These are phyloP conservation scores for Acanthiza pusilla DNA, from an alignment of 2,797 vertebrate genomes.

Conservation along the genomic window DNA sequence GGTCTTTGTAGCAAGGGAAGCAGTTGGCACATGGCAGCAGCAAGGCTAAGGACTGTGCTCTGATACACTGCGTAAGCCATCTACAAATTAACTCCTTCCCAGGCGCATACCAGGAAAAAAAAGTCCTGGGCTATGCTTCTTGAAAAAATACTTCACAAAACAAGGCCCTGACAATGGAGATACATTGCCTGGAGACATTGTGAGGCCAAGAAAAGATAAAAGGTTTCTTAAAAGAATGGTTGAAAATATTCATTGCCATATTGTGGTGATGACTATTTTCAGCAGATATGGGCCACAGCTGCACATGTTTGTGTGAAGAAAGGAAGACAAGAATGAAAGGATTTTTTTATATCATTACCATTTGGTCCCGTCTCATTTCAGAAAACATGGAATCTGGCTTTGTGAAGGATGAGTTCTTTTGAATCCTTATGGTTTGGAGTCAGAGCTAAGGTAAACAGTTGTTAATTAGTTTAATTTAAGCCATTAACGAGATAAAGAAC, in stretches of 20 bases:
- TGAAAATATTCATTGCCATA: constrained; percentile 51
- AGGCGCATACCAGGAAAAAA: not conserved
- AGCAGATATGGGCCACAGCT: constrained; percentile 53
- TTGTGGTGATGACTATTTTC: constrained; percentile 48
- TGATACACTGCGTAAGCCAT: not conserved
- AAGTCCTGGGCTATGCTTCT: not conserved
- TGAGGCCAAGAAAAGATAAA: constrained; percentile 55
- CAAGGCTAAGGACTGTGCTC: not conserved
- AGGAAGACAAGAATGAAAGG: constrained; percentile 42
- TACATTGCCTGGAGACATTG: constrained; percentile 13
- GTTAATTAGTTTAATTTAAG: not conserved
- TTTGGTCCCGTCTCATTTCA: not conserved
- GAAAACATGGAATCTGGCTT: not conserved
- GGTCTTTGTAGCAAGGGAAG: not conserved
- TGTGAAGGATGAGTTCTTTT: not conserved
- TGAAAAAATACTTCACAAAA: constrained; percentile 37
- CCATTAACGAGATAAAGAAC: not conserved
- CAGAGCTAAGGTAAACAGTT: not conserved
- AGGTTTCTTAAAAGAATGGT: constrained; percentile 46
- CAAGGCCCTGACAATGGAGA: constrained; percentile 37
- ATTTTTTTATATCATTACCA: not conserved
- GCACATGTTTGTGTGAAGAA: constrained; percentile 36
- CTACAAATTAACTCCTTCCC: constrained; percentile 25
- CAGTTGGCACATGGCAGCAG: not conserved
- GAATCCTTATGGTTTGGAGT: not conserved